Base-by-base conservation (phyloP, 2,797 vertebrate species). In the Margarornis squamiger region DNA sequence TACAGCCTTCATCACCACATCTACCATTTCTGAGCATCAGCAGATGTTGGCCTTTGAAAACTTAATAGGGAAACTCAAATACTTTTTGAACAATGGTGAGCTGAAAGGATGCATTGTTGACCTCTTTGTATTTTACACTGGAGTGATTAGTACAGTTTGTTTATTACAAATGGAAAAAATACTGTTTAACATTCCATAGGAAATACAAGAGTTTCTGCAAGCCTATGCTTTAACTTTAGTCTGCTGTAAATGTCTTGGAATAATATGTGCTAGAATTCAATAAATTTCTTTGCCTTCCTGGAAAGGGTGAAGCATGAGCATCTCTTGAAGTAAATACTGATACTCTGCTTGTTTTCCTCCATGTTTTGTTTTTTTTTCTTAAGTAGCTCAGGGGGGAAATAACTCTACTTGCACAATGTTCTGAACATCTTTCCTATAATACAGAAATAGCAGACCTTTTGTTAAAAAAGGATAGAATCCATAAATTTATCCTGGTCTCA, bases 1-100 rank as follows among this genome's bases (percentile, higher is more conserved):
- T 97, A 77, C 51, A 91, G 94, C 97, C 91, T 95, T 96, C 24
- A 86, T 93, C 97, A 97, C 98, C 96, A 92, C 98, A 98, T 97
- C 94, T 95, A 93, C 95, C 97, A 97, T 97, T 96, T 97, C 96
- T 97, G 96, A 98, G 97, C 98, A 98, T 98, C 98, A 98, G 98
- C 98, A 98, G 98, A 98, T 98, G 97, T 97, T 98, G 98, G 98
- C 98, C 98, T 98, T 98, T 96, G 97, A 93, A 97, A 96, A 96
- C 96, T 97, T 97, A 97, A 97, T 96, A 83, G 94, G 97, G 97
- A 98, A 97, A 97, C 95, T 96, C 94, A 96, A 92, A 80, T 70
- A 78, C 74, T 46, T 77, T 95, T 96, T 92, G 93, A 95, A 92
- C 78, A 68, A 86, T 43, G 96, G 80, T 97, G 97, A 97, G 95